Base-by-base conservation (phyloP, 2,797 vertebrate species). In the Lepidocolaptes lacrymiger region DNA sequence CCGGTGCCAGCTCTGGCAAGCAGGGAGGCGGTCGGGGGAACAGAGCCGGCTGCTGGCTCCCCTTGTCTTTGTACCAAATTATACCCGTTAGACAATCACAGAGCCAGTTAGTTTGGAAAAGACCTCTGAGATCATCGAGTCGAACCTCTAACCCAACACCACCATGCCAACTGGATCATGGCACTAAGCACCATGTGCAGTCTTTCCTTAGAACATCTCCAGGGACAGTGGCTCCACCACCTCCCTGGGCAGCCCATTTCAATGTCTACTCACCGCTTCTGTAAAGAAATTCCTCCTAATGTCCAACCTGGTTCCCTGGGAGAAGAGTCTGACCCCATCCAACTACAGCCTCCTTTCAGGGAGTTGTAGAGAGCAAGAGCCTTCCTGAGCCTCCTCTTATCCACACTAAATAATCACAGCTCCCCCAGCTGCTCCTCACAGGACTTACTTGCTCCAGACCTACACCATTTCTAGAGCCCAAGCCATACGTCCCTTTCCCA, bases 1-100 rank as follows among this genome's bases (percentile, higher is more conserved):
- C 18, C 4, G 10, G 15, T 5, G 7, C 24, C 39, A 3, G 34
- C 32, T 6, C 9, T 6, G 64, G 37, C 23, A 1, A 4, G 11
- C 6, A 3, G 4, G 5, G 34, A 2, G 34, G 16, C 10, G 18
- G 9, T 0, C 2, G 7, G 8, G 10, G 3, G 4, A 9, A 12
- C 4, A 1, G 14, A 5, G 18, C 1, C 2, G 1, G 37, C 17
- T 19, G 52, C 26, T 28, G 46, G 16, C 36, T 3, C 2, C 22
- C 18, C 14, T 7, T 21, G 3, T 8, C 30, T 17, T 39, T 7
- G 2, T 15, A 3, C 6, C 5, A 8, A 28, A 26, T 20, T 5
- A 10, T 9, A 7, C 4, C 20, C 36, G 21, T 72, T 69, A 1
- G 6, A 24, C 32, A 43, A 51, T 37, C 15, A 43, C 11, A 17